Evolutionary conservation across 2,797 vertebrate species (phyloP), one percentile per base, ranked within the genome.

Genomic region (Coregonus ussuriensis): DNA sequence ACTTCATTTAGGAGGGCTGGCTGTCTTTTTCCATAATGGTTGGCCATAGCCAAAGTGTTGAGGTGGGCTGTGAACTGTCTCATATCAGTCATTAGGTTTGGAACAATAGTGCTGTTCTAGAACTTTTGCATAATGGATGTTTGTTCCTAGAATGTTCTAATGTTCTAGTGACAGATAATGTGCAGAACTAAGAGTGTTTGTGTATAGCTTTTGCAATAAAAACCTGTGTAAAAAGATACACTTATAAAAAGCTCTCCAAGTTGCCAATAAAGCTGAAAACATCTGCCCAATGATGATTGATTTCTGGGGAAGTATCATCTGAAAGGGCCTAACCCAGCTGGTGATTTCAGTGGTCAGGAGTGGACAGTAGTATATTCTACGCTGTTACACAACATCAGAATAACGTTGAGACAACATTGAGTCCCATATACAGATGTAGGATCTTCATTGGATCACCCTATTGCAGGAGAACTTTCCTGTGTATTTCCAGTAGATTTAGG

Each of bases 11-110:
- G 41, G 41, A 11, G 2, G 41, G 41, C 37, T 41, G 5, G 35
- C 41, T 47, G 41, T 83, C 67, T 80, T 21, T 72, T 75, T 74
- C 71, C 67, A 73, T 74, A 72, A 77, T 80, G 79, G 70, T 81
- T 37, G 37, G 71, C 71, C 77, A 1, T 6, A 54, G 52, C 71
- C 71, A 72, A 72, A 52, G 4, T 4, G 71, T 7, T 53, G 47
- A 31, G 71, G 16, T 59, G 11, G 33, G 18, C 53, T 73, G 70
- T 53, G 54, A n/a, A n/a, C 54, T 37, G 29, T 59, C 54, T 37
- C 7, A 15, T 18, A 59, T 59, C 25, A 7, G 53, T 33, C 31
- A 14, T 4, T 35, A 4, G 29, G 52, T 54, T 72, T 4, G 52
- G 21, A 72, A 53, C 71, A 54, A 53, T 52, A 72, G 14, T 1